Evolutionary conservation across 2,888 invertebrate species (phyloP).

Genomic region (Esperia sulphurella): DNA sequence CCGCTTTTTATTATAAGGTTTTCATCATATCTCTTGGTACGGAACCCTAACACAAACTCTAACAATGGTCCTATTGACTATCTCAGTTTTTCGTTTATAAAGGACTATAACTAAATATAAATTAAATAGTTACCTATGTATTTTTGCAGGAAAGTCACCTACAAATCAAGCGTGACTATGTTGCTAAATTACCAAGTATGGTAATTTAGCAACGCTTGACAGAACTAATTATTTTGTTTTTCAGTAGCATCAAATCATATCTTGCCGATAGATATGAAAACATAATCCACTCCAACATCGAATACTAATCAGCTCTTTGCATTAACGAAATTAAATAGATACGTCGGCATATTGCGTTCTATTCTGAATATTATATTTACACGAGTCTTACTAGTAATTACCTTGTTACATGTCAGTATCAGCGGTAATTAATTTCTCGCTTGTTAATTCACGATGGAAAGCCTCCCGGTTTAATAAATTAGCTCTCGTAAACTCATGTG

Average conservation of each 20-base stretch:
- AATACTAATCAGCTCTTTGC: background rate
- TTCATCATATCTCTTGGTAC: no score
- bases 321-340: slow-evolving; percentile 4
- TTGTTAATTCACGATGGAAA: slow-evolving; percentile 39
- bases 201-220: no score
- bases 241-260: no score
- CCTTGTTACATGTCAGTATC: slow-evolving; percentile 42
- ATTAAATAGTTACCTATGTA: no score
- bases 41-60: no score
- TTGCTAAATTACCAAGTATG: no score
- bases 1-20: no score
- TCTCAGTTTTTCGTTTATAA: no score
- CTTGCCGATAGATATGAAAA: background rate
- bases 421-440: slow-evolving; percentile 51
- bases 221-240: background rate
- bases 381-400: slow-evolving; percentile 43
- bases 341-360: background rate
- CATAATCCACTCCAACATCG: background rate
- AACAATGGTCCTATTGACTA: no score
- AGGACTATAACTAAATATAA: no score
- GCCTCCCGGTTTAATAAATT: slow-evolving; percentile 44
- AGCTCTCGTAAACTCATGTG: slow-evolving; percentile 7
- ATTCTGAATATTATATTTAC: slow-evolving; percentile 30
- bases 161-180: no score
- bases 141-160: no score